Evolutionary conservation across 1,140 invertebrate genomes (phyloP).

Genomic region (Tetraneura akinire): DNA sequence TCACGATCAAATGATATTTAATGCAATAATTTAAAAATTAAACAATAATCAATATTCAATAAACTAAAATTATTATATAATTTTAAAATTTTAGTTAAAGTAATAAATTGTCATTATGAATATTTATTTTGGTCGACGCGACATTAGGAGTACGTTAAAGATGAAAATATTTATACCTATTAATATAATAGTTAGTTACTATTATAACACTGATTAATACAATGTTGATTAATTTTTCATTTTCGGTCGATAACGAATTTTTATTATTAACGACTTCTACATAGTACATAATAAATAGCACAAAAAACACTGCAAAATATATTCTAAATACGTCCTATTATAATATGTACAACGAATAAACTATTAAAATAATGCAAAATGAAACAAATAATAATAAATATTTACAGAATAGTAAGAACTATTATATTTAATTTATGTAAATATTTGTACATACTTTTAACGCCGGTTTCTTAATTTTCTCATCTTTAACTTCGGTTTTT

Average conservation of each 20-base stretch:
- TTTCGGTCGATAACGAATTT: background rate
- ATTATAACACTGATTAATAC: too few species aligned
- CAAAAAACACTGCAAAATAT: slow-evolving; percentile 22
- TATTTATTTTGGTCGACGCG: too few species aligned
- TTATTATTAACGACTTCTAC: background rate
- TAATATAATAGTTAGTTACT: too few species aligned
- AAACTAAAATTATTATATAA: too few species aligned
- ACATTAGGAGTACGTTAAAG: too few species aligned
- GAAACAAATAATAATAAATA: background rate
- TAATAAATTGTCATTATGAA: too few species aligned
- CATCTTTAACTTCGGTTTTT: slow-evolving; percentile 13
- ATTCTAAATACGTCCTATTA: background rate
- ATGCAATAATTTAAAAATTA: too few species aligned
- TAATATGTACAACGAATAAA: background rate
- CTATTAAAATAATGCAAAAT: background rate
- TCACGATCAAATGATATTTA: too few species aligned
- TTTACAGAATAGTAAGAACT: too few species aligned
- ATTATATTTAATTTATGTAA: background rate
- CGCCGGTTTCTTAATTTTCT: background rate
- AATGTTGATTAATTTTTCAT: background rate
- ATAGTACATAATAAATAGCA: slow-evolving; percentile 10
- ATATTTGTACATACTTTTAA: slow-evolving; percentile 25
- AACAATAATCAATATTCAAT: too few species aligned
- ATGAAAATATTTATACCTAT: too few species aligned
- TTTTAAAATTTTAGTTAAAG: too few species aligned